Percentiles rank a stretch among this genome's conserved stretches.
phyloP scores from a whole-genome alignment of 2,113 vertebrate genomes.

The Limanda limanda region DNA sequence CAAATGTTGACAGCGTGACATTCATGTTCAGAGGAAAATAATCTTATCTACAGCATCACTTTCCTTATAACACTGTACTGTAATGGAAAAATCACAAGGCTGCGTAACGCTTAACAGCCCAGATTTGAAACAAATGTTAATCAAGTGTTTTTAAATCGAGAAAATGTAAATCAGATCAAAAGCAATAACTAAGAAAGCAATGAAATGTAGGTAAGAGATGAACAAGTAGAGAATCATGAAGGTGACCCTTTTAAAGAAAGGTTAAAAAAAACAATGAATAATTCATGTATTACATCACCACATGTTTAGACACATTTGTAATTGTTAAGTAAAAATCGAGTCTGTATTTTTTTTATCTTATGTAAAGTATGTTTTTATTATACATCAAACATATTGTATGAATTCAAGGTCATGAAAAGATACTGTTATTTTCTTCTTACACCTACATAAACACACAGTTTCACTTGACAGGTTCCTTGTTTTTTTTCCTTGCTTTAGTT shows the following conservation, averaged over 20 bases:
- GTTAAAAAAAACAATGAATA: neutral
- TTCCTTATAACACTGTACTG: constrained; percentile 15
- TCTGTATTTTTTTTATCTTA: too few species aligned
- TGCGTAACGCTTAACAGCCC: constrained; percentile 22
- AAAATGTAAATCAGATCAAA: constrained; percentile 37
- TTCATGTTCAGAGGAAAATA: constrained; percentile 27
- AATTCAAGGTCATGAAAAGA: too few species aligned
- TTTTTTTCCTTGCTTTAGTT: too few species aligned
- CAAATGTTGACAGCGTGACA: constrained; percentile 5
- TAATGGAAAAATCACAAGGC: constrained; percentile 9
- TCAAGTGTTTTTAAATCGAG: constrained; percentile 20
- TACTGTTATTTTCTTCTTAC: neutral
- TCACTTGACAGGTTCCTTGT: too few species aligned
- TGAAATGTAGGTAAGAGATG: constrained; percentile 17
- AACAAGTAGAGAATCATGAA: neutral
- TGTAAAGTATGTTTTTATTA: too few species aligned
- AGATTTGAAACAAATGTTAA: constrained; percentile 21
- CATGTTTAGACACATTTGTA: neutral
- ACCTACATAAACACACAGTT: neutral
- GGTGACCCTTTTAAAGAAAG: neutral
- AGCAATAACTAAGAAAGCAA: constrained; percentile 19
- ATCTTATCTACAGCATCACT: constrained; percentile 14
- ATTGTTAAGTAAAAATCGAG: too few species aligned
- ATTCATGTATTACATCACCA: constrained; percentile 8
- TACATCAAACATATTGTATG: too few species aligned